Percentiles rank a stretch among this genome's conserved stretches.
Conservation (phyloP, 2,797 vertebrate species). For the Buphagus erythrorhynchus region DNA sequence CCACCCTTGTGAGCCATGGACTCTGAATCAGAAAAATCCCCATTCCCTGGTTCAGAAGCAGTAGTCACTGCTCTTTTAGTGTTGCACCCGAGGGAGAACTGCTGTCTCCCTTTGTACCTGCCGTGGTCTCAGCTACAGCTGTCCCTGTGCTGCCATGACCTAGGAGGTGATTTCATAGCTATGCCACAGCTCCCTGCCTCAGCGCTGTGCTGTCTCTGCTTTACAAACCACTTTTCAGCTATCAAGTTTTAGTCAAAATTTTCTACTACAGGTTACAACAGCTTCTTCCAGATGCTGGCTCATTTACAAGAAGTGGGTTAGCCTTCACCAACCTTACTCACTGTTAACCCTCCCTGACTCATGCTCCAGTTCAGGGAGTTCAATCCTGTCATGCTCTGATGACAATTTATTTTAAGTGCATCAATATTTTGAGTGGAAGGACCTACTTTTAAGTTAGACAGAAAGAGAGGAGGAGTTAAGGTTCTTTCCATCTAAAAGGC, state of each 20-base stretch:
- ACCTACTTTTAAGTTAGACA: not conserved
- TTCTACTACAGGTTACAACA: not conserved
- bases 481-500: not conserved
- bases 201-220: not conserved
- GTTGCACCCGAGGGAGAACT: accelerated
- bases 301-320: not conserved
- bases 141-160: not conserved
- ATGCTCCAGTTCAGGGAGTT: not conserved
- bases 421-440: not conserved
- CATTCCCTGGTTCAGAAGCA: not conserved
- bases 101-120: not conserved
- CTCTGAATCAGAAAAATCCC: not conserved
- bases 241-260: not conserved
- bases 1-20: not conserved
- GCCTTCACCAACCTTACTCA: not conserved
- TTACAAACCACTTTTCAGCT: not conserved
- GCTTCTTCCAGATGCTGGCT: not conserved
- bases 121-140: accelerated
- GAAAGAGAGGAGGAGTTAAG: not conserved
- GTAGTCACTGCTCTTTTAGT: not conserved
- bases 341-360: not conserved
- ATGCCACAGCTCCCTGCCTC: not conserved
- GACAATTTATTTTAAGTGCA: not conserved
- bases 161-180: not conserved
- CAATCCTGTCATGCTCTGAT: not conserved